Percentiles rank a stretch among this genome's conserved stretches.
These are phyloP conservation scores for Gymnocephalus cernua DNA, from an alignment of 2,113 vertebrate species.

Conservation along the genomic window DNA sequence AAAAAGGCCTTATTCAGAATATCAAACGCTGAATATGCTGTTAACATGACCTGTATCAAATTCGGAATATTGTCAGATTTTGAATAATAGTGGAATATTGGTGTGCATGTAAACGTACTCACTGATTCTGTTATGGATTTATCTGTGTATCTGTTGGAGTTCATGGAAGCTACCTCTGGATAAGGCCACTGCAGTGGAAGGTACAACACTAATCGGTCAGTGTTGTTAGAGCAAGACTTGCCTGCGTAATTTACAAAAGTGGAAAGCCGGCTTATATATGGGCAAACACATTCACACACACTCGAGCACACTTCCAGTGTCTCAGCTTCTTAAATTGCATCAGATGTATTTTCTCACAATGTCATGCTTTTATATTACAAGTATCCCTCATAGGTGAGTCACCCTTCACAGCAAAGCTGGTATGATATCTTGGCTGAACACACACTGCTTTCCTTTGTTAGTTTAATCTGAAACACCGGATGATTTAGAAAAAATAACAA, in stretches of 20 bases:
- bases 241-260: not conserved
- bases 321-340: not conserved
- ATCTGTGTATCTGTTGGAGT: too few relatives aligned
- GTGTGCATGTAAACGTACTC: too few relatives aligned
- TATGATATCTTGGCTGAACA: constrained; percentile 53
- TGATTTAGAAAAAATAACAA: constrained; percentile 34
- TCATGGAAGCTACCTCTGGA: not conserved
- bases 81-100: too few relatives aligned
- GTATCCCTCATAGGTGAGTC: constrained; percentile 27
- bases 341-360: constrained; percentile 2
- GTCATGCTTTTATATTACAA: constrained; percentile 13
- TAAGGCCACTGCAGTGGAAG: not conserved
- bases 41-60: too few relatives aligned
- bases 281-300: not conserved
- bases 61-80: too few relatives aligned
- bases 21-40: too few relatives aligned
- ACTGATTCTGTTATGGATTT: too few relatives aligned
- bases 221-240: not conserved
- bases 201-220: not conserved
- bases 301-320: not conserved
- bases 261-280: not conserved
- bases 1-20: too few relatives aligned
- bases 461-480: constrained; percentile 47
- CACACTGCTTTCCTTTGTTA: constrained; percentile 45
- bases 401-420: constrained; percentile 21